A percentile compares a stretch with the other conserved stretches of the same genome.
These are phyloP conservation scores for Corvus cornix DNA, from an alignment of 2,113 vertebrate genomes.

Conservation along the genomic window DNA sequence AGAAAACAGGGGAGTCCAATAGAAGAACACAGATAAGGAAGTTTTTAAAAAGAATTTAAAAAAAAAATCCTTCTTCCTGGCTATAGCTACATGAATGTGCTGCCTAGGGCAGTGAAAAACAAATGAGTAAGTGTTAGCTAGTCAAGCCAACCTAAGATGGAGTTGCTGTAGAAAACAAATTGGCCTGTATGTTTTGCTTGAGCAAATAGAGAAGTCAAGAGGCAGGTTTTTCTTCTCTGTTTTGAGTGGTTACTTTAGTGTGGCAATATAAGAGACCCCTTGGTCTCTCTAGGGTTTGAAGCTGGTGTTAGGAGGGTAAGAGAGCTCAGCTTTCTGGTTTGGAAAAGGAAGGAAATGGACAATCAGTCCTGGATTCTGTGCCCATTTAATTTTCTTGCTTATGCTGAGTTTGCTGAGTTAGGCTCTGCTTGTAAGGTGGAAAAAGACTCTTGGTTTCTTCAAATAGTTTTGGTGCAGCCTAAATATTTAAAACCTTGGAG, in stretches of 20 bases:
- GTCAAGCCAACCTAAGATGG: not conserved
- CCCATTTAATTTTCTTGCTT: slow-evolving; percentile 41
- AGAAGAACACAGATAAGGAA: not conserved
- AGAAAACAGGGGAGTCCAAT: not conserved
- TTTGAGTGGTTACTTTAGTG: slow-evolving; percentile 35
- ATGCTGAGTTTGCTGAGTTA: slow-evolving; percentile 29
- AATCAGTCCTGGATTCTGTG: not conserved
- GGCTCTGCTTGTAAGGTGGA: slow-evolving; percentile 37
- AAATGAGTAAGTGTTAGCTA: not conserved
- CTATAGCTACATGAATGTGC: not conserved
- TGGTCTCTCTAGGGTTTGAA: not conserved
- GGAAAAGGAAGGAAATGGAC: slow-evolving; percentile 42
- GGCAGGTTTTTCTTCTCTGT: not conserved
- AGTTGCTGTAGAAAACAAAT: not conserved
- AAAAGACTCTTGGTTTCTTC: slow-evolving; percentile 38
- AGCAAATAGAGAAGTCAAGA: not conserved
- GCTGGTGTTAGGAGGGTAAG: not conserved
- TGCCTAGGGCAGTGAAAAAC: not conserved
- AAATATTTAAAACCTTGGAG: slow-evolving; percentile 41
- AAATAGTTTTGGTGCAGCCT: slow-evolving; percentile 36
- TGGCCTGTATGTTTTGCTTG: not conserved
- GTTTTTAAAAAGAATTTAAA: not conserved
- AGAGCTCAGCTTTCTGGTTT: slow-evolving; percentile 31
- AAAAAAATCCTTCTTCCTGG: not conserved
- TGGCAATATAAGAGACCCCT: not conserved